Evolutionary conservation across 2,113 vertebrate species (phyloP).

Genomic region (Oxyruncus cristatus): DNA sequence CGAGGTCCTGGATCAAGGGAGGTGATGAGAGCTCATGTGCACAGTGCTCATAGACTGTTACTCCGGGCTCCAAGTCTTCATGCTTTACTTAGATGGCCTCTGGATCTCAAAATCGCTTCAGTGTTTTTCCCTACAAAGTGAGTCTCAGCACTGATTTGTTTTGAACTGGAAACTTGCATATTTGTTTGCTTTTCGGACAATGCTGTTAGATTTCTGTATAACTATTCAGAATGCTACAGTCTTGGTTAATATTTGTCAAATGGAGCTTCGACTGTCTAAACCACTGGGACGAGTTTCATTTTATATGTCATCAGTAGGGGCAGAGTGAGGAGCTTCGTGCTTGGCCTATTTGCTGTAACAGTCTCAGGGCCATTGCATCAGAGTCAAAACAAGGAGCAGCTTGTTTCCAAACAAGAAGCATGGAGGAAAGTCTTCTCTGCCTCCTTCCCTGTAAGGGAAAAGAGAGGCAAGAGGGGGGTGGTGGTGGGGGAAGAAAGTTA

Average conservation of each 20-base stretch:
- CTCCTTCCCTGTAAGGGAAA: slow-evolving; percentile 63
- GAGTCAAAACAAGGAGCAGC: slow-evolving; percentile 76
- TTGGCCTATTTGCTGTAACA: slow-evolving; percentile 71
- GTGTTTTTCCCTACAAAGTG: background rate
- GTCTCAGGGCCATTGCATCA: slow-evolving; percentile 74
- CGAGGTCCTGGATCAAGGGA: background rate
- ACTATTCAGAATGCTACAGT: slow-evolving; percentile 43
- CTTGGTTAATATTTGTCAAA: slow-evolving; percentile 75
- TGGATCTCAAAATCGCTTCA: background rate
- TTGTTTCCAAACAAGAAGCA: slow-evolving; percentile 79
- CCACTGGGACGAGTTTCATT: slow-evolving; percentile 69
- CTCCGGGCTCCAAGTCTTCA: background rate
- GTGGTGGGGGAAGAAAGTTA: slow-evolving; percentile 71
- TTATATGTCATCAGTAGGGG: slow-evolving; percentile 72
- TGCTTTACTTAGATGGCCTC: background rate
- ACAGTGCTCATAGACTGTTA: background rate
- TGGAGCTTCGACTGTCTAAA: slow-evolving; percentile 65
- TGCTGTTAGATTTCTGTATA: background rate
- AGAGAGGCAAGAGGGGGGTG: background rate
- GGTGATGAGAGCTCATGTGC: rapidly evolving
- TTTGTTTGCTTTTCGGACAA: slow-evolving; percentile 32
- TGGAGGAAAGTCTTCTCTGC: slow-evolving; percentile 64
- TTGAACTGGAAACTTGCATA: slow-evolving; percentile 3
- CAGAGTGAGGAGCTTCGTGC: slow-evolving; percentile 72
- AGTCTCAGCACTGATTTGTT: background rate